Percentiles rank a stretch among this genome's conserved stretches.
phyloP scores from a whole-genome alignment of 2,113 vertebrate genomes.

The Formicarius rufipectus region DNA sequence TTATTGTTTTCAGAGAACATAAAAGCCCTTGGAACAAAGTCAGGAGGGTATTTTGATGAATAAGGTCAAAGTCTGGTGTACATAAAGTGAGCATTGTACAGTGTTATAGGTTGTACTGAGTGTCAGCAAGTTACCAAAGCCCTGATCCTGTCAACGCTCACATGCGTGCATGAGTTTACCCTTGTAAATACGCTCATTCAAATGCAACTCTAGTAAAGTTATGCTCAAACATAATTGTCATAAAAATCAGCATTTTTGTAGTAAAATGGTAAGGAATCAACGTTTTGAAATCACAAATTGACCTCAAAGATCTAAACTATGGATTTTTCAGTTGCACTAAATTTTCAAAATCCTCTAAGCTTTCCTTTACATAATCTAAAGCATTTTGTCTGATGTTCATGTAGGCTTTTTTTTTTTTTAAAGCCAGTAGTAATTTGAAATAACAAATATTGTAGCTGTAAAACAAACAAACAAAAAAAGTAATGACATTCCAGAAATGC shows the following conservation, averaged over 20 bases:
- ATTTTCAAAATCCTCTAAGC: neutral
- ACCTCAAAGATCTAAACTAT: neutral
- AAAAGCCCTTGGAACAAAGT: slow-evolving; percentile 45
- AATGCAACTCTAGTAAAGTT: neutral
- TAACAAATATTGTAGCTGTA: neutral
- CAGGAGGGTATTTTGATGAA: slow-evolving; percentile 44
- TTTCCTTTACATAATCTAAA: neutral
- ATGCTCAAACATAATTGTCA: neutral
- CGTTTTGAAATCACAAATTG: neutral
- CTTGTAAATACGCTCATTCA: slow-evolving; percentile 7
- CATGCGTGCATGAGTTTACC: neutral
- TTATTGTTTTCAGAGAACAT: slow-evolving; percentile 61
- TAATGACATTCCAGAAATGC: neutral
- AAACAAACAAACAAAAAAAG: neutral
- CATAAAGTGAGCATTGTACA: slow-evolving; percentile 42
- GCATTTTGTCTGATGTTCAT: neutral
- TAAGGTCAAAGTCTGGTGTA: slow-evolving; percentile 61
- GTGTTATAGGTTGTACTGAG: slow-evolving; percentile 4
- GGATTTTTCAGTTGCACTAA: neutral
- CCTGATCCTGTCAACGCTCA: slow-evolving; percentile 4
- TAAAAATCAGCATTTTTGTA: neutral
- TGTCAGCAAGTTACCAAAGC: slow-evolving; percentile 33
- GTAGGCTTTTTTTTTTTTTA: neutral
- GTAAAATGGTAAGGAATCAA: neutral
- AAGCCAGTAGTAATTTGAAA: neutral